A percentile compares a stretch with the other conserved stretches of the same genome.
Evolutionary conservation across 2,888 invertebrate species (phyloP).

Genomic region (Drosophila cognata): DNA sequence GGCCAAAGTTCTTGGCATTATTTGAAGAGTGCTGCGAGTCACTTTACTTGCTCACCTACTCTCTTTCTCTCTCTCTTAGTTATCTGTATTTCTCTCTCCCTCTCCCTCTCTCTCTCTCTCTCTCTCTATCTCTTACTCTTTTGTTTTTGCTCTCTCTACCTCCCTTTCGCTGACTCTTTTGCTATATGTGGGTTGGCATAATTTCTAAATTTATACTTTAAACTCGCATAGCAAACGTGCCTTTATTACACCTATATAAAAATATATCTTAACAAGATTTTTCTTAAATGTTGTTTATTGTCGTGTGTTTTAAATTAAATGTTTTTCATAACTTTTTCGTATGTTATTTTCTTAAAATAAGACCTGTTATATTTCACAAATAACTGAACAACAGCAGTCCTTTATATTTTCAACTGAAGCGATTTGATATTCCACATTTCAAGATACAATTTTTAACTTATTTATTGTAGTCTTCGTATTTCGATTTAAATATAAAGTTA

Average conservation of each 20-base stretch:
- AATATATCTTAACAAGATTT: slow-evolving; percentile 11
- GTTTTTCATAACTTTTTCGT: slow-evolving; percentile 27
- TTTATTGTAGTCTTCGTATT: background rate
- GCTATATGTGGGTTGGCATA: slow-evolving; percentile 63
- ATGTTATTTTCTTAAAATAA: slow-evolving; percentile 5
- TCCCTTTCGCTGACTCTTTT: slow-evolving; percentile 12
- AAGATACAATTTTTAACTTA: background rate
- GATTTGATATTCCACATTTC: background rate
- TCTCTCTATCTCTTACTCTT: slow-evolving; percentile 3
- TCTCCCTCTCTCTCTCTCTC: slow-evolving; percentile 5
- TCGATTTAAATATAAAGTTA: background rate
- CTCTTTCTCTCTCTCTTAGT: slow-evolving; percentile 24
- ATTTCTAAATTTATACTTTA: slow-evolving; percentile 69
- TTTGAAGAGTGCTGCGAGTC: slow-evolving; percentile 67
- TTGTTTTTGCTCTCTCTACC: slow-evolving; percentile 13
- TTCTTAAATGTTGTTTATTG: slow-evolving; percentile 51
- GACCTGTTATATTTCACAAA: slow-evolving; percentile 3
- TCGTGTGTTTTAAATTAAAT: slow-evolving; percentile 55
- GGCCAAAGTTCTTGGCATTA: slow-evolving; percentile 73
- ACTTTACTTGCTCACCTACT: slow-evolving; percentile 63
- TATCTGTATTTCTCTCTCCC: background rate
- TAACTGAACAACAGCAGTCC: slow-evolving; percentile 2
- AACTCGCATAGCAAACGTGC: slow-evolving; percentile 31
- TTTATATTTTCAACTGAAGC: background rate
- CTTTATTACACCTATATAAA: slow-evolving; percentile 30